Base-by-base conservation (phyloP, 2,888 invertebrate species). In the Cantharis flavilabris region DNA sequence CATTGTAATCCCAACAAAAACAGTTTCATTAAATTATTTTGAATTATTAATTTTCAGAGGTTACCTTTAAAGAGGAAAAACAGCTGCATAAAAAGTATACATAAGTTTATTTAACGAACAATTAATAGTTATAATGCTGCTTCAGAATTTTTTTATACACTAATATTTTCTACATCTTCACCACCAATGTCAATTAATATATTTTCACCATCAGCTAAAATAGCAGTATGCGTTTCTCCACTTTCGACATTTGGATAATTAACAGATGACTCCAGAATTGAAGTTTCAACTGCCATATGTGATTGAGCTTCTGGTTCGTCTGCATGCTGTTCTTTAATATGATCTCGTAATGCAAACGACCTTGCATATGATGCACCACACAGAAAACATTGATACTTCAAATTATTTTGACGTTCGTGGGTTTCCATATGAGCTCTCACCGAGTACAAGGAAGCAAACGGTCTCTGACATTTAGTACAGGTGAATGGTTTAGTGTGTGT, bases 401-500 rank as follows among this genome's bases (percentile, higher is more conserved):
- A 88, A 85, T 92, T 93, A 86, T 94, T 94, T 78, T 91, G 91
- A 11, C 92, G 91, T 80, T 91, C 90, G 85, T 95, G 95, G 0
- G 93, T 93, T 83, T 94, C 93, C 89, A 94, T 94, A 85, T 95
- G 95, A 1, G 92, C 91, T 70, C 94, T 91, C 0, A 95, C 94
- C 0, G 94, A 94, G 85, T 95, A 95, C 18, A 95, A 86, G 0
- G 95, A 94, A 3, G 95, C 93, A 85, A 95, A 95, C 0, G 95
- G 95, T 72, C 95, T 90, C 85, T 93, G 93, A 84, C 95, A 95
- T 82, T 93, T 92, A 9, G 92, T 92, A 82, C 95, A 95, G 1
- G 92, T 91, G 84, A 94, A 95, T 0, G 95, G 95, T 85, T 95
- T 95, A 0, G 93, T 94, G 83, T 95, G 95, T 9, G 94, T 94